These are phyloP conservation scores for Mirza zaza DNA, from an alignment of 2,113 vertebrate species.

Conservation along the genomic window DNA sequence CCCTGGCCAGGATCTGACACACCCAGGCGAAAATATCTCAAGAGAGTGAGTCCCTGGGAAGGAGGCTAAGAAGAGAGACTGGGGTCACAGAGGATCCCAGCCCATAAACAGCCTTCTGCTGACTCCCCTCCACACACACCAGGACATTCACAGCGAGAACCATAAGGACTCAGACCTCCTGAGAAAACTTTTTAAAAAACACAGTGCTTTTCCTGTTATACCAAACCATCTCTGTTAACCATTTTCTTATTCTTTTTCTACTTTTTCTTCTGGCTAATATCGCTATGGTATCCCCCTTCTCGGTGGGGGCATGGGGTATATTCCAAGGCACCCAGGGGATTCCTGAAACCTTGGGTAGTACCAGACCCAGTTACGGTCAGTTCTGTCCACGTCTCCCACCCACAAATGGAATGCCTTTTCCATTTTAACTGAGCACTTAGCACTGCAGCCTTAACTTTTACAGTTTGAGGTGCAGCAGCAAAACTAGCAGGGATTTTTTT, in stretches of 20 bases:
- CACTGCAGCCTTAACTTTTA: not conserved
- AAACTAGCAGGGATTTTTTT: too few species aligned
- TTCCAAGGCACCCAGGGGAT: not conserved
- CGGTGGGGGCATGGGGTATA: too few species aligned
- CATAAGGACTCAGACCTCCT: not conserved
- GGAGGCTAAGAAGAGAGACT: not conserved
- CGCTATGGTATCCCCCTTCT: not conserved
- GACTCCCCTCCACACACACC: not conserved
- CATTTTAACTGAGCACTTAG: not conserved
- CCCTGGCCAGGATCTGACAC: constrained; percentile 1
- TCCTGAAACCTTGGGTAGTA: not conserved
- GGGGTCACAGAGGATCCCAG: not conserved
- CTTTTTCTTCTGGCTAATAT: not conserved
- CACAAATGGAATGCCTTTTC: not conserved
- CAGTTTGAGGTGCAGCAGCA: not conserved
- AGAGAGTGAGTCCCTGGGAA: constrained; percentile 58
- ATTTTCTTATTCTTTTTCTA: not conserved
- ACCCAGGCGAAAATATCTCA: constrained; percentile 53
- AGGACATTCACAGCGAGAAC: not conserved
- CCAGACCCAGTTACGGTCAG: not conserved
- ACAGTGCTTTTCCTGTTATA: not conserved
- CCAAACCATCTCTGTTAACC: not conserved
- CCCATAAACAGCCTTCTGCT: accelerated
- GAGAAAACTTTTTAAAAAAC: not conserved
- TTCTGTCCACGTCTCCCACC: not conserved